Evolutionary conservation across 1,140 invertebrate species (phyloP).

Genomic region (Ceratosolen fusciceps): DNA sequence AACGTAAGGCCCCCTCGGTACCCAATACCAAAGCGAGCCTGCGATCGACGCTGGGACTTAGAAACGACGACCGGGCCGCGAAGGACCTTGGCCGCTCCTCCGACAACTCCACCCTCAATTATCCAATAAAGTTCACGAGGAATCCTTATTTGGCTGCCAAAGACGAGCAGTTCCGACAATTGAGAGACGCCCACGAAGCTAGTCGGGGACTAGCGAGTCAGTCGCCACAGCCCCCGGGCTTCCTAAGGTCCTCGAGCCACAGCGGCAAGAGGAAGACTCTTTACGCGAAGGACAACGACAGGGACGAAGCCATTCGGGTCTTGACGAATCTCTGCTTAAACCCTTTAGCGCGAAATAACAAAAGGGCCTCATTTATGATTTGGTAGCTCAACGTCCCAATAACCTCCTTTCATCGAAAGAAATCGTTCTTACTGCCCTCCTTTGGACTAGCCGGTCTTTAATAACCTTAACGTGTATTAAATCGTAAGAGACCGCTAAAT

Average conservation of each 20-base stretch:
- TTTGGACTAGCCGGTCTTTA: too few species aligned
- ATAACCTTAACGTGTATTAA: too few species aligned
- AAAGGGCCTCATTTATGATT: slow-evolving; percentile 65
- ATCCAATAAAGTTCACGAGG: slow-evolving; percentile 19
- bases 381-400: slow-evolving; percentile 56
- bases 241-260: background rate
- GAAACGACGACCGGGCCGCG: background rate
- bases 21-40: background rate
- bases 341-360: slow-evolving; percentile 62
- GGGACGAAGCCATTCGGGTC: slow-evolving; percentile 63
- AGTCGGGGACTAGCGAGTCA: background rate
- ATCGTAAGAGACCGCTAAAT: slow-evolving; percentile 1
- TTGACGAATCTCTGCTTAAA: slow-evolving; percentile 65
- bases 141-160: slow-evolving; percentile 7
- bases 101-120: background rate
- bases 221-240: background rate
- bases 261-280: slow-evolving; percentile 63
- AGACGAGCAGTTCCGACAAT: background rate
- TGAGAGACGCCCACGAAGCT: background rate
- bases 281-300: slow-evolving; percentile 65
- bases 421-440: slow-evolving; percentile 35
- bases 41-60: background rate
- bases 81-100: background rate
- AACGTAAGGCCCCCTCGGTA: slow-evolving; percentile 46
- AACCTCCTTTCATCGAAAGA: background rate